Conservation (phyloP, 2,113 vertebrate genomes). For the Trichechus manatus region DNA sequence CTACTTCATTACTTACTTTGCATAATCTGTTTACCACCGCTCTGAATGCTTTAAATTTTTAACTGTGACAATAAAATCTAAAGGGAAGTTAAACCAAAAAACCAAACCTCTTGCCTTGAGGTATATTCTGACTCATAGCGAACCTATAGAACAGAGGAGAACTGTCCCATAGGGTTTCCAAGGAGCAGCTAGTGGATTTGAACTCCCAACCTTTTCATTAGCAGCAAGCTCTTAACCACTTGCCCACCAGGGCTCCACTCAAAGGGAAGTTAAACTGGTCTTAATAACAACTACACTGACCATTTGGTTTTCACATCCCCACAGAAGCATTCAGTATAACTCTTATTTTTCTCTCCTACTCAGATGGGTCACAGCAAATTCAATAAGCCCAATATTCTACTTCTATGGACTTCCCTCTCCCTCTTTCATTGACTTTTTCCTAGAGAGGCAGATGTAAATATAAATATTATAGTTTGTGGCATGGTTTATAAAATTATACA, state of each 20-base stretch:
- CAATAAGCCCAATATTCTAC: background rate
- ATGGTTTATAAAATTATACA: background rate
- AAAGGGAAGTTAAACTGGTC: background rate
- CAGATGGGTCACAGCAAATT: background rate
- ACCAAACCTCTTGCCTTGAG: too few species aligned
- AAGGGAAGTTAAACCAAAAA: too few species aligned
- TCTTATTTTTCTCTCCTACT: constrained; percentile 32
- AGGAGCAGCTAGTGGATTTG: too few species aligned
- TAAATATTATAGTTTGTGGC: background rate
- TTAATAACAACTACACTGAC: constrained; percentile 21
- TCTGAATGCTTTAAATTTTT: constrained; percentile 43
- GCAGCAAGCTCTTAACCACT: too few species aligned
- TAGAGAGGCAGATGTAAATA: background rate
- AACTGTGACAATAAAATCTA: constrained; percentile 60
- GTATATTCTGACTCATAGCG: too few species aligned
- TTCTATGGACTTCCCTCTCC: background rate
- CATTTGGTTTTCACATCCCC: constrained; percentile 25
- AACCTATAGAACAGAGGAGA: too few species aligned
- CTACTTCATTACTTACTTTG: constrained; percentile 69
- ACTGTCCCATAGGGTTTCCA: too few species aligned
- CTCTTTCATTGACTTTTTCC: background rate
- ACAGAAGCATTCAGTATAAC: background rate
- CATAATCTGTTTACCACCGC: constrained; percentile 55
- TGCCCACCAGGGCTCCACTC: too few species aligned
- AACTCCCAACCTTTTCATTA: too few species aligned